Evolutionary conservation across 2,113 vertebrate species (phyloP), one percentile per base, ranked within the genome.

Genomic region (Nothobranchius kuhntae): DNA sequence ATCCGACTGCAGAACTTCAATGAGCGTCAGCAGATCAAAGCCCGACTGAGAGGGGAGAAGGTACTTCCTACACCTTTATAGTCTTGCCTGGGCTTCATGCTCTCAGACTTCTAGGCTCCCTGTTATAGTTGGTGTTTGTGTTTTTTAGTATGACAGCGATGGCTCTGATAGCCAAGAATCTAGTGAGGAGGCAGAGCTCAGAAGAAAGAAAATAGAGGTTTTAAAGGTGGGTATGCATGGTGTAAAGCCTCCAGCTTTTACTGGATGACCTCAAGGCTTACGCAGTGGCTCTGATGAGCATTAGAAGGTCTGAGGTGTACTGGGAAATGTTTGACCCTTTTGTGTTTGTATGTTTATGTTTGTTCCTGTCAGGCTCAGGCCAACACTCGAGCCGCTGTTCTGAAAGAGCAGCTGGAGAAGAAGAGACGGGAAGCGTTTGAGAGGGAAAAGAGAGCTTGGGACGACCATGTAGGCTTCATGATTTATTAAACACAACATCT

Each of bases 1-100:
- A 98, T 99, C 85, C 92, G 98, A 59, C 86, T 99, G 80, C 97
- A 98, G 81, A 99, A 99, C 91, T 98, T 98, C 69, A 99, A 99
- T 65, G 98, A 99, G 79, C 95, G 98, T 47, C 98, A 97, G 70
- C 94, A 98, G 90, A 96, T 98, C 74, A 97, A 94, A 95, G 98
- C 97, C 21, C 95, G 95, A 68, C 94, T 98, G 85, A 90, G 95
- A 91, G 98, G 98, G 88, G 95, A 96, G 83, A 97, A 96, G 95
- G 97, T 95, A 89, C 42, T 9, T 46, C 53, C 44, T 53, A 17
- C 40, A 5, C 45, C n/a, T 46, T 66, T n/a, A 7, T 4, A 46
- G 9, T 58, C 48, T 40, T 3, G 64, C 30, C 30, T 30, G 30
- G 7, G 14, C 30, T 54, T 57, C 12, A 3, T 5, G 17, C 52